Conservation (phyloP, 1,140 invertebrate genomes). For the Ganaspis sp. region DNA sequence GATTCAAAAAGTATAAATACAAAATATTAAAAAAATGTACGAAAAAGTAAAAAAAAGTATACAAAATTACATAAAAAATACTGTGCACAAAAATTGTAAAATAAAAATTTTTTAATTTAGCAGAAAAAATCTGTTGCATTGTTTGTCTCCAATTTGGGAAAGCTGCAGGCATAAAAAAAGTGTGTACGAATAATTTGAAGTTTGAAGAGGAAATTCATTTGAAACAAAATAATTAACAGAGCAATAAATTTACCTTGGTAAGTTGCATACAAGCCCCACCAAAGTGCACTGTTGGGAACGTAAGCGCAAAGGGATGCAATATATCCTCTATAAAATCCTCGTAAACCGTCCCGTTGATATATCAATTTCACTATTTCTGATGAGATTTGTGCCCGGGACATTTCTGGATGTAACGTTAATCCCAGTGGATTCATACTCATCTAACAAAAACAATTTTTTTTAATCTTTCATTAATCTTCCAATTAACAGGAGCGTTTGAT, state of each 20-base stretch:
- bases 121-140: not conserved
- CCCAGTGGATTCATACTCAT: constrained; percentile 84
- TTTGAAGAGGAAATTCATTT: too few species aligned
- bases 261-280: constrained; percentile 97
- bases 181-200: too few species aligned
- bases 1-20: too few species aligned
- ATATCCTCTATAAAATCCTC: constrained; percentile 96
- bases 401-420: constrained; percentile 78
- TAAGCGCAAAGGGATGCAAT: constrained; percentile 93
- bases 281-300: constrained; percentile 96
- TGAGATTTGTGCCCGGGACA: constrained; percentile 81
- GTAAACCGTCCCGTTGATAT: constrained; percentile 87
- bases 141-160: too few species aligned
- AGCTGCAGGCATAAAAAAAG: too few species aligned
- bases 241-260: constrained; percentile 89
- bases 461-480: not conserved
- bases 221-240: not conserved
- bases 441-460: constrained; percentile 63
- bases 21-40: too few species aligned
- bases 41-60: too few species aligned
- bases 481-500: not conserved
- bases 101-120: too few species aligned
- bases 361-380: constrained; percentile 84
- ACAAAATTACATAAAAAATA: too few species aligned
- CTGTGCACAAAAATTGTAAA: too few species aligned